Conservation (phyloP, 1,140 invertebrate genomes). For the Drosophila ananassae region DNA sequence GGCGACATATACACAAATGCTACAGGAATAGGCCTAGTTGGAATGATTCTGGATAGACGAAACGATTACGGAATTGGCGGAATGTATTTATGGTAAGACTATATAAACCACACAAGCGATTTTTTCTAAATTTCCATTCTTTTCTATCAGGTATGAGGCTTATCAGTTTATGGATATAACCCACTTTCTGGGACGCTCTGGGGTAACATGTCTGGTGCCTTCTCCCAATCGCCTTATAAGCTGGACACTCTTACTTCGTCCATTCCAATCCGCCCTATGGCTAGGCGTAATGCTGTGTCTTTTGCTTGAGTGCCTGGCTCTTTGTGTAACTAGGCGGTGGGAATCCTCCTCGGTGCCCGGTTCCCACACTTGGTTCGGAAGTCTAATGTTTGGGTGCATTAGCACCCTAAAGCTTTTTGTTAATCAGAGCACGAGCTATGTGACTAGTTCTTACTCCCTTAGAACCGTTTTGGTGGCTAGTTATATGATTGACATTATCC, state of each 20-base stretch:
- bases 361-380: slow-evolving; percentile 17
- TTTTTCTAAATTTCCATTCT: too few relatives aligned
- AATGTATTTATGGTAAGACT: slow-evolving; percentile 53
- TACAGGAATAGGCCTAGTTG: slow-evolving; percentile 60
- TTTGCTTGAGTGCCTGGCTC: slow-evolving; percentile 47
- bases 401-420: slow-evolving; percentile 72
- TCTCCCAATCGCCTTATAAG: slow-evolving; percentile 55
- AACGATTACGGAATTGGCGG: slow-evolving; percentile 60
- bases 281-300: slow-evolving; percentile 56
- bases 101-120: not conserved
- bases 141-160: slow-evolving; percentile 37
- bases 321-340: slow-evolving; percentile 44
- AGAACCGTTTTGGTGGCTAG: slow-evolving; percentile 63
- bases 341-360: slow-evolving; percentile 15
- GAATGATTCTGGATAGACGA: slow-evolving; percentile 57
- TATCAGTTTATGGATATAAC: slow-evolving; percentile 65
- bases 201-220: slow-evolving; percentile 73
- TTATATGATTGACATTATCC: slow-evolving; percentile 75
- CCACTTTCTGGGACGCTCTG: slow-evolving; percentile 68
- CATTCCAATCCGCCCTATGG: slow-evolving; percentile 69
- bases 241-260: slow-evolving; percentile 66
- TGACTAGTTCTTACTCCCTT: slow-evolving; percentile 53
- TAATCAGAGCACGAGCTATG: slow-evolving; percentile 69
- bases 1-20: slow-evolving; percentile 59
- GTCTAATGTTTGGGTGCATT: slow-evolving; percentile 59